These are phyloP conservation scores for Dryobotodes eremita DNA, from an alignment of 2,888 invertebrate species.

Conservation along the genomic window DNA sequence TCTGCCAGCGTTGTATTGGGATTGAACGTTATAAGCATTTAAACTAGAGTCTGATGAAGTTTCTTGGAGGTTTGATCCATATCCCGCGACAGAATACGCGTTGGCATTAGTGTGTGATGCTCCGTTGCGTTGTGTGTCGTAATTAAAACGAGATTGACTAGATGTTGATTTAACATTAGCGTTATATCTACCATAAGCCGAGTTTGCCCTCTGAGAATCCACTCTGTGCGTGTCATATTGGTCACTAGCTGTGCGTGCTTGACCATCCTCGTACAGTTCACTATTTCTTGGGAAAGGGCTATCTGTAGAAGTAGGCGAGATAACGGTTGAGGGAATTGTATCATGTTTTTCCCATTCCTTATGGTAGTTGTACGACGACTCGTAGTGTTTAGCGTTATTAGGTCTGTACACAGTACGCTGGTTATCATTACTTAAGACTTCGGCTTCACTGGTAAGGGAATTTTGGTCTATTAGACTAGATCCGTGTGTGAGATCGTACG, in stretches of 20 bases:
- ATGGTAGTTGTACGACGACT: constrained; percentile 84
- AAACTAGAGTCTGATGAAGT: constrained; percentile 66
- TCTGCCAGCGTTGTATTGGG: constrained; percentile 63
- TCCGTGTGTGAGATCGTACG: constrained; percentile 70
- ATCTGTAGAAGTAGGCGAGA: constrained; percentile 73
- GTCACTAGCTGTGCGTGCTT: constrained; percentile 64
- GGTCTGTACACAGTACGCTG: constrained; percentile 71
- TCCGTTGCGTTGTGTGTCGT: constrained; percentile 70
- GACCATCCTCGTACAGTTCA: constrained; percentile 80
- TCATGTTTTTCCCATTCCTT: constrained; percentile 88
- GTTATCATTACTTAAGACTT: constrained; percentile 71
- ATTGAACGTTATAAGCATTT: constrained; percentile 65
- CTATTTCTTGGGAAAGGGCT: constrained; percentile 78
- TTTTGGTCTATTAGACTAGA: constrained; percentile 75
- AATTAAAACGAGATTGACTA: constrained; percentile 74
- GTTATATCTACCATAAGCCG: constrained; percentile 73
- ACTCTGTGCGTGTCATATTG: constrained; percentile 68
- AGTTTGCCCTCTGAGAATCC: constrained; percentile 71
- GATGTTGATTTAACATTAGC: constrained; percentile 73
- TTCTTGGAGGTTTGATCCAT: constrained; percentile 61
- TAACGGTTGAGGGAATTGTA: constrained; percentile 72
- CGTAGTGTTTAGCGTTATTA: constrained; percentile 79
- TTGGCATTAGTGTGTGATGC: constrained; percentile 64
- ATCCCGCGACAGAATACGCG: constrained; percentile 63
- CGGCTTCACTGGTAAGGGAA: constrained; percentile 78